phyloP scores from a whole-genome alignment of 2,888 invertebrate genomes.

The Drosophila pullipes region DNA sequence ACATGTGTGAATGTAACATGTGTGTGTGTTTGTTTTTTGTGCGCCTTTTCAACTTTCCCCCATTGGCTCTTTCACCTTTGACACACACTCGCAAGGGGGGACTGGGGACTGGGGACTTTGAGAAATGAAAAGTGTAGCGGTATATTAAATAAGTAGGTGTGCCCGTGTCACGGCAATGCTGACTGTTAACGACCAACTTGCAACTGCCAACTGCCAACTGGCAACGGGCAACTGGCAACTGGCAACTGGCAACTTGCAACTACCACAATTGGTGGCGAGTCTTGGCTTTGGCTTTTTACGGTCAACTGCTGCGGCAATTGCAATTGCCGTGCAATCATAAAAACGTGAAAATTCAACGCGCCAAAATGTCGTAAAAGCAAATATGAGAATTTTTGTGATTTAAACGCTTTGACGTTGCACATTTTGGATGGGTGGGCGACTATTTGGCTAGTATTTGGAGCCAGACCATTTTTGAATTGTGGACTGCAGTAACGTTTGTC shows the following conservation, averaged over 20 bases:
- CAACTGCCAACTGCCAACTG: slow-evolving; percentile 29
- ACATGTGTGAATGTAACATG: slow-evolving; percentile 15
- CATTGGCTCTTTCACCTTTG: slow-evolving; percentile 71
- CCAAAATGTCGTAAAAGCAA: slow-evolving; percentile 72
- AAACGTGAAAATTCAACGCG: slow-evolving; percentile 54
- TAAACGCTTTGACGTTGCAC: slow-evolving; percentile 60
- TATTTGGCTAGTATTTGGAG: slow-evolving; percentile 17
- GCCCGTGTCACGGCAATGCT: slow-evolving; percentile 60
- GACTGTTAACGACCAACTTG: slow-evolving; percentile 30
- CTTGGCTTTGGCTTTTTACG: slow-evolving; percentile 5
- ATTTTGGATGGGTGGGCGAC: not conserved
- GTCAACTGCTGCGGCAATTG: slow-evolving; percentile 45
- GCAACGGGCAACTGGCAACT: slow-evolving; percentile 9
- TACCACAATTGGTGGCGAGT: not conserved
- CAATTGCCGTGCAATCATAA: slow-evolving; percentile 56
- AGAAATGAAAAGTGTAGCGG: slow-evolving; percentile 74
- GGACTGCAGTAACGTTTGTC: slow-evolving; percentile 67
- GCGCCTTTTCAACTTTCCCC: slow-evolving; percentile 50
- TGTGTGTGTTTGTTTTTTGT: slow-evolving; percentile 55
- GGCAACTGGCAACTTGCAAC: slow-evolving; percentile 7
- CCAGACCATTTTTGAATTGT: slow-evolving; percentile 61
- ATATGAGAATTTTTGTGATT: slow-evolving; percentile 71
- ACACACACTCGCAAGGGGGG: slow-evolving; percentile 28
- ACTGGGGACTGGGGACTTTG: slow-evolving; percentile 1
- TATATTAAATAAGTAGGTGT: slow-evolving; percentile 80